Evolutionary conservation across 2,113 vertebrate genomes (phyloP).

Genomic region (Phaethornis superciliosus): DNA sequence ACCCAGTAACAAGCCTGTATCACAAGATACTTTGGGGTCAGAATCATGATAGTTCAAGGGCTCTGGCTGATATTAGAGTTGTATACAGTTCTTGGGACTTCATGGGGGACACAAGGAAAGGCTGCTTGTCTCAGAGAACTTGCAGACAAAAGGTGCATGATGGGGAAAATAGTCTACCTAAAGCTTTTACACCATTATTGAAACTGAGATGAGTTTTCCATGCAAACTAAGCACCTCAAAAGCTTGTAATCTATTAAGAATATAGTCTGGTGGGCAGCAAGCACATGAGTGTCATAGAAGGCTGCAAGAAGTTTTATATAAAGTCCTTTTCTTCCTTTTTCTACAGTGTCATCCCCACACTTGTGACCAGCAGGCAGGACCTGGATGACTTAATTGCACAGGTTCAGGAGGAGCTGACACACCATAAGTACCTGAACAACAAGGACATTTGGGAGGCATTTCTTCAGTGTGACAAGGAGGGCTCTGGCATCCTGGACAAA

Average conservation of each 20-base stretch:
- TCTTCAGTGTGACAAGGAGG: constrained; percentile 59
- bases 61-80: background rate
- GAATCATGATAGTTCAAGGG: background rate
- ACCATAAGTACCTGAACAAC: constrained; percentile 18
- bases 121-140: background rate
- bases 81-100: background rate
- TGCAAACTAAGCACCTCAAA: background rate
- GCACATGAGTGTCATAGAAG: background rate
- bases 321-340: background rate
- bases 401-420: constrained; percentile 69
- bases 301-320: background rate
- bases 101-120: background rate
- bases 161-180: background rate
- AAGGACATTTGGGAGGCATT: constrained; percentile 41
- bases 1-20: background rate
- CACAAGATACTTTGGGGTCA: background rate
- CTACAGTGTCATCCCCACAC: background rate
- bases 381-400: constrained; percentile 51
- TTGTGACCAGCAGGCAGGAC: background rate
- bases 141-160: background rate
- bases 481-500: constrained; percentile 68
- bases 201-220: background rate
- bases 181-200: background rate
- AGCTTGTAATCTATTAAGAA: background rate
- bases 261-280: background rate